Evolutionary conservation across 2,888 invertebrate genomes (phyloP), one percentile per base, ranked within the genome.

Genomic region (Ornithoptera priamus): DNA sequence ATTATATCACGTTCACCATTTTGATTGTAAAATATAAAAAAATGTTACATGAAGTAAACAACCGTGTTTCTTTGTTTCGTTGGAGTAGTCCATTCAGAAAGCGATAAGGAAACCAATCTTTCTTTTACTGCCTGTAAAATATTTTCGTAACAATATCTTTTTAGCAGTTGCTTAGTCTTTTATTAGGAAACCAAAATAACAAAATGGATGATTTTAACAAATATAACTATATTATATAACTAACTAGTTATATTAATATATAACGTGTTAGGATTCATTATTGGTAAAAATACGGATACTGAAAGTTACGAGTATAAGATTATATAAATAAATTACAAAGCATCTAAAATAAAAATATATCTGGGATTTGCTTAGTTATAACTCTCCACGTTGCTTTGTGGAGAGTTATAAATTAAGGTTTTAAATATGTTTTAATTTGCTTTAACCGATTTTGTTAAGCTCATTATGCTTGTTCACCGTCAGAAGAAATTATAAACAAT

Each of bases 51-150:
- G 53, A 12, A 53, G 18, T 18, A 53, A 53, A 17, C 18, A 50
- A 18, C 18, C 7, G 12, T 3, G 4, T 56, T 56, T 15, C 22
- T 58, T n/a, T 58, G 22, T 58, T 22, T 58, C 12, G 12, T 58
- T 58, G 22, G 57, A 7, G 57, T 58, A 58, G 57, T 58, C 5
- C 4, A 58, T 58, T 22, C 22, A 20, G 12, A 15, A 58, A 58
- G 24, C 24, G n/a, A 58, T 58, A 58, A 58, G 57, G n/a, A 22
- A 58, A 22, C 4, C 57, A 18, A 58, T 24, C 22, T 58, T 58
- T 58, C 12, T 58, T 58, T 58, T 58, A 58, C 57, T 20, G 57
- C 57, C 22, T 58, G 22, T 58, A 58, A 58, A 58, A 58, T 58
- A 58, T 58, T 58, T 58, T 58, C 57, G 4, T 22, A 58, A 22